phyloP scores from a whole-genome alignment of 2,888 invertebrate species.

The Gnatocerus cornutus region DNA sequence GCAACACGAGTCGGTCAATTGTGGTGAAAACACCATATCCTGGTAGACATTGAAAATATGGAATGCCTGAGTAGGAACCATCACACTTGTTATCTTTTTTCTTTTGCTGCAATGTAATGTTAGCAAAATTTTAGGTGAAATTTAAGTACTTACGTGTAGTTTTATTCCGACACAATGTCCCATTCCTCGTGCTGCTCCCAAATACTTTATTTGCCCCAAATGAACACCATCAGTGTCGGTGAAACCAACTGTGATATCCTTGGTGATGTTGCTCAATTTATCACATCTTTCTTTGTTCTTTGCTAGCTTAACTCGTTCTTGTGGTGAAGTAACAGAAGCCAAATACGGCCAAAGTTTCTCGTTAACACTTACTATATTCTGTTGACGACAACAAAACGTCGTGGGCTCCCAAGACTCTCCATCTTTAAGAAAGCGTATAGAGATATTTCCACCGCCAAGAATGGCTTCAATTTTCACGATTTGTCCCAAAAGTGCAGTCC shows the following conservation, averaged over 20 bases:
- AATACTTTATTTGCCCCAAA: conserved; percentile 72
- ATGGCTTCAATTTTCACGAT: conserved; percentile 66
- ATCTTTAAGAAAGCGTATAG: conserved; percentile 65
- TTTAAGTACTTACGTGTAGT: conserved; percentile 72
- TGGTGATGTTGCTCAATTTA: conserved; percentile 67
- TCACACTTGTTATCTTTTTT: conserved; percentile 65
- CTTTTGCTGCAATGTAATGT: conserved; percentile 61
- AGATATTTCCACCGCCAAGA: conserved; percentile 55
- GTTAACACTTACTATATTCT: conserved; percentile 61
- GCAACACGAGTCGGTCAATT: conserved; percentile 64
- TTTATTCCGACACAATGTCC: conserved; percentile 76
- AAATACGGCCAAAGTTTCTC: conserved; percentile 73
- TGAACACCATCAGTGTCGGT: conserved; percentile 63
- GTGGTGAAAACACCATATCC: conserved; percentile 69
- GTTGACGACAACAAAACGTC: conserved; percentile 63
- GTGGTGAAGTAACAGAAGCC: conserved; percentile 72
- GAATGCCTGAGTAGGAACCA: conserved; percentile 67
- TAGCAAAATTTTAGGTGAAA: conserved; percentile 15
- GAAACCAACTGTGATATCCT: conserved; percentile 69
- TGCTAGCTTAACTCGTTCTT: conserved; percentile 73
- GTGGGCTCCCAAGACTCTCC: conserved; percentile 66
- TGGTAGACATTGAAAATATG: conserved; percentile 67
- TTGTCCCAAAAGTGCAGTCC: conserved; percentile 67
- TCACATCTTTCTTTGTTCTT: conserved; percentile 70
- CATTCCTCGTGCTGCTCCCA: conserved; percentile 73